Percentiles rank a stretch among this genome's conserved stretches.
Evolutionary conservation across 2,888 invertebrate genomes (phyloP).

Genomic region (Dryobotodes eremita): DNA sequence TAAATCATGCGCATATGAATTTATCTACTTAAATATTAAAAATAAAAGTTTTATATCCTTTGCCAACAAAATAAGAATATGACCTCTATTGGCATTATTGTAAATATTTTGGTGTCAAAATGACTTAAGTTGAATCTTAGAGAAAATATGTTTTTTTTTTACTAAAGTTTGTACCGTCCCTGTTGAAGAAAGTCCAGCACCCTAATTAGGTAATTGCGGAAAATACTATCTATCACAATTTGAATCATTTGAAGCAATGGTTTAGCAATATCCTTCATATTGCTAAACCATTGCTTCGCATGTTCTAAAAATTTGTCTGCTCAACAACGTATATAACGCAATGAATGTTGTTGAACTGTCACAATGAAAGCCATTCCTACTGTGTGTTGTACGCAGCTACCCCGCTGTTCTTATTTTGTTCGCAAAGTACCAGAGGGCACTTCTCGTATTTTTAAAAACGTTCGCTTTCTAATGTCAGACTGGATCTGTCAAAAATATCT

Average conservation of each 20-base stretch:
- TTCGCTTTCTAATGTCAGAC: not conserved
- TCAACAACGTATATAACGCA: no score
- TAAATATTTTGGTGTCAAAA: slow-evolving; percentile 3
- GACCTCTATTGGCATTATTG: not conserved
- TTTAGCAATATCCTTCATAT: no score
- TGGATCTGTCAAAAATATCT: not conserved
- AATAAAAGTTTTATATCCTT: not conserved
- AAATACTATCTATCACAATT: no score
- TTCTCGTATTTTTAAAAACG: not conserved
- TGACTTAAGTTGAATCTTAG: not conserved
- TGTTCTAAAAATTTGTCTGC: no score
- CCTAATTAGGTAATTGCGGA: no score
- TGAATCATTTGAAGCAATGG: no score
- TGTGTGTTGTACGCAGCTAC: no score
- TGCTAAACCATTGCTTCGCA: no score
- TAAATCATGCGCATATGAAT: not conserved
- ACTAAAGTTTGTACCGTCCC: not conserved
- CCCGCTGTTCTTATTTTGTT: not conserved
- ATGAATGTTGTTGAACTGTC: no score
- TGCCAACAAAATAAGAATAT: not conserved
- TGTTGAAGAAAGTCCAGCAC: not conserved
- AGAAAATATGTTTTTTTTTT: no score
- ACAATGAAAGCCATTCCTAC: no score
- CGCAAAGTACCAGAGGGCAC: not conserved
- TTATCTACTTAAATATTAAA: not conserved